Conservation (phyloP, 2,113 vertebrate genomes). For the Perccottus glenii region DNA sequence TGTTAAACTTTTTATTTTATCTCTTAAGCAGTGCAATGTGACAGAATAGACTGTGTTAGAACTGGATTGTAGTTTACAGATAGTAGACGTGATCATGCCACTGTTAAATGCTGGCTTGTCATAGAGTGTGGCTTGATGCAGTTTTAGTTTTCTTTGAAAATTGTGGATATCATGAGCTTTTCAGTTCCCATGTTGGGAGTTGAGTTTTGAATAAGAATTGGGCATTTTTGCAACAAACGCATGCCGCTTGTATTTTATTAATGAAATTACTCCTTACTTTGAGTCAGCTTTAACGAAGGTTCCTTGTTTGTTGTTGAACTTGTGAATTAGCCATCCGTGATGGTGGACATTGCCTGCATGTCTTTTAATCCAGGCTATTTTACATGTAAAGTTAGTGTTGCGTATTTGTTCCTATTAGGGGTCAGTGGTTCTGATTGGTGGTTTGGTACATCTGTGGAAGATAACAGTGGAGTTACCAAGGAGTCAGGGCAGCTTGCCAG, state of each 20-base stretch:
- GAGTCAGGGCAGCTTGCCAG: conserved; percentile 74
- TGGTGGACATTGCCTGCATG: conserved; percentile 78
- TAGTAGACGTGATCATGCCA: conserved; percentile 44
- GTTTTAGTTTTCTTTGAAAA: conserved; percentile 60
- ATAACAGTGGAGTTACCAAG: conserved; percentile 78
- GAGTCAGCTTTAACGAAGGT: conserved; percentile 43
- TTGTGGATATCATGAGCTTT: conserved; percentile 74
- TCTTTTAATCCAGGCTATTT: conserved; percentile 64
- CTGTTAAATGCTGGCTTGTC: conserved; percentile 40
- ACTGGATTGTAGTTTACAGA: conserved; percentile 47
- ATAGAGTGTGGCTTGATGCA: conserved; percentile 63
- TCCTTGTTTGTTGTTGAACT: conserved; percentile 53
- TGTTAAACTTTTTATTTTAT: not conserved
- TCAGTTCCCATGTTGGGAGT: conserved; percentile 74
- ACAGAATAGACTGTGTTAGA: conserved; percentile 24
- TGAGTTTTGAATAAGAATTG: conserved; percentile 74
- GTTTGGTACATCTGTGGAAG: conserved; percentile 82
- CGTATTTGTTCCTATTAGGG: conserved; percentile 63
- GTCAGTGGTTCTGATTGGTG: conserved; percentile 71
- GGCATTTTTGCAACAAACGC: conserved; percentile 62
- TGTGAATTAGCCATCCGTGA: conserved; percentile 71
- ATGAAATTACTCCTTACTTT: conserved; percentile 38
- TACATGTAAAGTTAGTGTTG: conserved; percentile 64
- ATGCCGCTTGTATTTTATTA: conserved; percentile 58
- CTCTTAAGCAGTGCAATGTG: conserved; percentile 7